A percentile compares a stretch with the other conserved stretches of the same genome.
These are phyloP conservation scores for Rhinoderma darwinii DNA, from an alignment of 2,113 vertebrate genomes.

Conservation along the genomic window DNA sequence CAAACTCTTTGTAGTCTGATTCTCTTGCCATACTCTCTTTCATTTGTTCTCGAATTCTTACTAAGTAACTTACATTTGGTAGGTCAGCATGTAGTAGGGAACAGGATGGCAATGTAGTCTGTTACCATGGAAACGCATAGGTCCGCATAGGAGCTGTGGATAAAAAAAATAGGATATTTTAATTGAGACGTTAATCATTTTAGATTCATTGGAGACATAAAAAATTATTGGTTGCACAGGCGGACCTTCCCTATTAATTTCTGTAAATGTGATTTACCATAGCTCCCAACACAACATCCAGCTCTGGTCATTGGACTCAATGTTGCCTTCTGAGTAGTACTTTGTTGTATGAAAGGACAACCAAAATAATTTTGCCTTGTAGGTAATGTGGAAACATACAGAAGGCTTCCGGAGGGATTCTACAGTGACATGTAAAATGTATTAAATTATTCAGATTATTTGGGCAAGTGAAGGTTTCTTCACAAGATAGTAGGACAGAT, in stretches of 20 bases:
- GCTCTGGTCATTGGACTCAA: neutral
- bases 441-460: neutral
- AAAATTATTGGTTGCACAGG: neutral
- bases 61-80: neutral
- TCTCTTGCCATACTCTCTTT: neutral
- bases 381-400: neutral
- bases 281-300: neutral
- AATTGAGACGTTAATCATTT: neutral
- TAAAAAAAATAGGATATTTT: neutral
- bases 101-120: neutral
- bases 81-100: neutral
- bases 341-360: neutral
- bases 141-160: neutral
- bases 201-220: neutral
- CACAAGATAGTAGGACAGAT: neutral
- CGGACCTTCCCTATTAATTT: neutral
- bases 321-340: neutral
- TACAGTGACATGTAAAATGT: neutral
- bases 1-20: neutral
- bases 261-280: neutral
- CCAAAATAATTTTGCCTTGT: neutral
- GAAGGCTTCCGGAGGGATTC: neutral
- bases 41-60: too few species aligned
- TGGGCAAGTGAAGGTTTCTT: neutral
- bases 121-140: neutral